phyloP scores from a whole-genome alignment of 2,113 vertebrate genomes.

The Boulengeromyrus knoepffleri region DNA sequence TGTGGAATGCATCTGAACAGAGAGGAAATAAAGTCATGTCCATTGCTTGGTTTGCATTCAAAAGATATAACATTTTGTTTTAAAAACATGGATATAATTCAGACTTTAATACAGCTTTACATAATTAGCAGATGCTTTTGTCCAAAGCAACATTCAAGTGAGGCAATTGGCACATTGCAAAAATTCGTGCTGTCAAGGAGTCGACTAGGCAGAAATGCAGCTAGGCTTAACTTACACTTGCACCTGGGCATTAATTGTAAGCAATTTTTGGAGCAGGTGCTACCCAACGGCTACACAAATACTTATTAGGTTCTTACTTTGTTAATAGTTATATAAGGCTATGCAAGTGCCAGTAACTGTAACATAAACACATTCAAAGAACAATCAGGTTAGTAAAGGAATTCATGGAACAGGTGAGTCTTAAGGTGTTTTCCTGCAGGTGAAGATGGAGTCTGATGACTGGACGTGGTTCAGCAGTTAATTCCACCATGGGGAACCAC shows the following conservation, averaged over 20 bases:
- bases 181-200: not conserved
- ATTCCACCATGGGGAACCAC: not conserved
- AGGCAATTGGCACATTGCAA: not conserved
- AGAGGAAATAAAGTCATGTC: not conserved
- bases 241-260: too few relatives aligned
- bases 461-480: not conserved
- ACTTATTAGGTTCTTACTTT: not conserved
- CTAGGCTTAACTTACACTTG: not conserved
- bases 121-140: not conserved
- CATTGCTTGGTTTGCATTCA: not conserved
- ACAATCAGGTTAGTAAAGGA: not conserved
- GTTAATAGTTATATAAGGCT: not conserved
- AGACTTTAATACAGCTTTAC: not conserved
- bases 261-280: too few relatives aligned
- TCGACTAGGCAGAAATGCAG: not conserved
- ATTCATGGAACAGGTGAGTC: not conserved
- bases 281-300: not conserved
- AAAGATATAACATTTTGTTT: not conserved
- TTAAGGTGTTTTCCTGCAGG: not conserved
- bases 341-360: not conserved
- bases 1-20: not conserved
- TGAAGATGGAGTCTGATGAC: not conserved
- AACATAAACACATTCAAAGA: not conserved
- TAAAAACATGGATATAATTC: not conserved
- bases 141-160: not conserved